Base-by-base conservation (phyloP, 2,888 invertebrate genomes). In the Microchrysa polita region DNA sequence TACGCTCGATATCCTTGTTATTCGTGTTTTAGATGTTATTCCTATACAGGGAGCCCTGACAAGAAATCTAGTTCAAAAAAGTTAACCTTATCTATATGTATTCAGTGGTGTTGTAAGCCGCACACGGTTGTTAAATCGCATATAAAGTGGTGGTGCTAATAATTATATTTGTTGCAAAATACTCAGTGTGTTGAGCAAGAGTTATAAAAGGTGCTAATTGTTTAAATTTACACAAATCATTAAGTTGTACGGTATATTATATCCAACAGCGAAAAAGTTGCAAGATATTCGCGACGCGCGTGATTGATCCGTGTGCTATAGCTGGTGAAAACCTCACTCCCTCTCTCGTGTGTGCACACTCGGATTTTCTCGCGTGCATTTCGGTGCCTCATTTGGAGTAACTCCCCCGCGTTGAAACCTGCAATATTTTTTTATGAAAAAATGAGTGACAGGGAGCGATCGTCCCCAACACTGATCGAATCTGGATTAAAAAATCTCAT, bases 381-480 rank as follows among this genome's bases (percentile, higher is more conserved):
- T 65, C 65, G 65, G 65, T 48, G 65, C 65, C 34, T 65, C 48
- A n/a, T n/a, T 34, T 16, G 16, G 7, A 65, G 65, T 65, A 20
- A 65, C 65, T 65, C 65, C 65, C 65, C 48, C 65, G 20, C 65
- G 65, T 44, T 65, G 12, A 44, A 44, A 44, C 23, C 44, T 52
- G 57, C 48, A 59, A 71, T 27, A 59, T 22, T 67, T 73, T 82
- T 84, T 81, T 84, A 84, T 84, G 84, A 84, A 79, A 84, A 84
- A 84, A 93, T 93, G 93, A 93, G 93, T 88, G 93, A 93, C 90
- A 93, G 93, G 90, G 93, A 93, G 89, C 92, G 92, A 88, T 91
- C 90, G 87, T 93, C 93, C 88, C 93, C 93, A 86, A 93, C 92
- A 89, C 90, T 93, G 86, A 90, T 93, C 88, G 93, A 93, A 89